Evolutionary conservation across 2,888 invertebrate genomes (phyloP).

Genomic region (Cepaea hortensis): DNA sequence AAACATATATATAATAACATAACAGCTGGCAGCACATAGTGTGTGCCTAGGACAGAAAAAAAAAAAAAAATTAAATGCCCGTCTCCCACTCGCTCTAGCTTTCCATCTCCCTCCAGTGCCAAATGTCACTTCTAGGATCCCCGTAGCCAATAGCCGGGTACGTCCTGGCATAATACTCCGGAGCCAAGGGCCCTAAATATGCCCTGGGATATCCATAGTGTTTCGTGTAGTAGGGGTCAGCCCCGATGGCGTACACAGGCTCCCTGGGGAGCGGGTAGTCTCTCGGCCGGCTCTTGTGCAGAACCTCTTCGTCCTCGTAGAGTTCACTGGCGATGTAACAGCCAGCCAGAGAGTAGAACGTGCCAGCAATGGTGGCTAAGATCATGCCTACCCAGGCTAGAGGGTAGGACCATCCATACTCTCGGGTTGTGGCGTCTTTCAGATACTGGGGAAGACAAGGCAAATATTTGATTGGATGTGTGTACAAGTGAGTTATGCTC

Average conservation of each 20-base stretch:
- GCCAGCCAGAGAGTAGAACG: slow-evolving; percentile 69
- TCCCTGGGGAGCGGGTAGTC: slow-evolving; percentile 52
- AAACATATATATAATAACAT: too few species aligned
- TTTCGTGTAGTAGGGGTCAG: slow-evolving; percentile 49
- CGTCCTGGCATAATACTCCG: slow-evolving; percentile 46
- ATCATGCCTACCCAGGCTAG: slow-evolving; percentile 72
- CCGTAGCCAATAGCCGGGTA: slow-evolving; percentile 49
- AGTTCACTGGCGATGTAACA: slow-evolving; percentile 64
- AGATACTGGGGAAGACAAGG: slow-evolving; percentile 55
- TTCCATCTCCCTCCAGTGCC: slow-evolving; percentile 49
- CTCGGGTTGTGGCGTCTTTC: slow-evolving; percentile 57
- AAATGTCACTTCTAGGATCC: slow-evolving; percentile 45
- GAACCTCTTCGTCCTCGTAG: slow-evolving; percentile 57
- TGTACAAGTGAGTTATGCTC: not conserved
- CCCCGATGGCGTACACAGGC: slow-evolving; percentile 51
- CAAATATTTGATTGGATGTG: not conserved
- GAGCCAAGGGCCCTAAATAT: slow-evolving; percentile 40
- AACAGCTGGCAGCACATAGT: too few species aligned
- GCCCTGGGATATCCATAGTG: slow-evolving; percentile 43
- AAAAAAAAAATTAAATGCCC: too few species aligned
- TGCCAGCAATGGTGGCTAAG: slow-evolving; percentile 65
- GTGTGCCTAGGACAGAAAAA: too few species aligned
- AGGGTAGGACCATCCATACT: slow-evolving; percentile 70
- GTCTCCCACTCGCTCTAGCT: slow-evolving; percentile 18
- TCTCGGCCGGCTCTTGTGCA: slow-evolving; percentile 46